Base-by-base conservation (phyloP, 2,888 invertebrate species). In the Himalopsyche tibetana region DNA sequence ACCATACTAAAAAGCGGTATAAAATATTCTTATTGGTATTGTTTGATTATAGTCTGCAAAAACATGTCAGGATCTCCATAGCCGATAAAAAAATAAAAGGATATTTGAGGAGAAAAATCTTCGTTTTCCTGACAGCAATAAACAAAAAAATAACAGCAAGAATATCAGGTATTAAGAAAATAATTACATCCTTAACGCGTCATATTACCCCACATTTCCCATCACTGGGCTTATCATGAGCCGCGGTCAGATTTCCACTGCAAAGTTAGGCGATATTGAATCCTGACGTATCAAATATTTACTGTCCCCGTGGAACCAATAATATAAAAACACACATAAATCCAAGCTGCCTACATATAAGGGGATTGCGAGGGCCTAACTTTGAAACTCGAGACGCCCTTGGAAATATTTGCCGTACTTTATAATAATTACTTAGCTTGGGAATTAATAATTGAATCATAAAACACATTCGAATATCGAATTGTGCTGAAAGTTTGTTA, bases 231-330 rank as follows among this genome's bases (percentile, higher is more conserved):
- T 74, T 74, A 74, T 74, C 74, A 74, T 15, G 28, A 74, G 15
- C 51, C 74, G 36, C 74, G 74, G 74, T 74, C 74, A 74, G 74
- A 74, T 74, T 74, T 74, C 74, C 74, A 5, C 15, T 36, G 36
- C 74, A 74, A 80, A 80, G 80, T 80, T 42, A 42, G 80, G 19
- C 80, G 51, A 38, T 85, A 69, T 81, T 82, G 45, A 83, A 86
- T 85, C 82, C 69, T 55, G 79, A 51, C 55, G 87, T 86, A 87
- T 88, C 88, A 88, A 88, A 88, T 88, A 88, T 88, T 87, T 88
- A 88, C 88, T 83, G 81, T 88, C 88, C 88, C 88, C 38, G 82
- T 88, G 88, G 88, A 88, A 88, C 87, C 88, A 88, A 88, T 88
- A 86, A 88, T 82, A 86, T 88, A 87, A 88, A 88, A 88, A 88